Base-by-base conservation (phyloP, 2,888 invertebrate genomes). In the Nebria brevicollis region DNA sequence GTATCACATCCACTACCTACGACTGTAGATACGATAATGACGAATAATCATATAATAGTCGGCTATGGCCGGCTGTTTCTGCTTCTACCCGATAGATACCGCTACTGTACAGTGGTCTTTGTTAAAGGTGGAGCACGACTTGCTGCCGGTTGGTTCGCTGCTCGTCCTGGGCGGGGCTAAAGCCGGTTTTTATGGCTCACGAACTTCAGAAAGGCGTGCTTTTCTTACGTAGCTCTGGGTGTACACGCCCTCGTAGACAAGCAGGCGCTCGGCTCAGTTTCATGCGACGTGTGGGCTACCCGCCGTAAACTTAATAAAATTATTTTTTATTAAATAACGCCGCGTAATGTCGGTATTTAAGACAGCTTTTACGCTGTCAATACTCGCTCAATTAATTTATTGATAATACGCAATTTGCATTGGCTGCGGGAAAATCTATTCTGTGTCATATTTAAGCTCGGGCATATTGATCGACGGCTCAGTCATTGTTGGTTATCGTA, bases 31-130 rank as follows among this genome's bases (percentile, higher is more conserved):
- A 89, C 89, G 89, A 89, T 89, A 89, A 89, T 89, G 89, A 89
- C 89, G 89, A 88, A 89, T 89, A 89, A 89, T 89, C 89, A 89
- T 89, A 89, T 89, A 89, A 89, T 89, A 89, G 89, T 88, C 84
- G 87, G 88, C 88, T 89, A 86, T 86, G 86, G 87, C 83, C 82
- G 84, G 84, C 84, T 86, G 87, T 89, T 89, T 89, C 86, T 84
- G 82, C 86, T 86, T 86, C 85, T 86, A 85, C 83, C 88, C 88
- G 88, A 84, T 85, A 89, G 89, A 86, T 88, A 84, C 85, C 88
- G 89, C 88, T 88, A 89, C 86, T 86, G 86, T 87, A 85, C 89
- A 87, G 88, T 86, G 88, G 82, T 82, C 82, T 84, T 78, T 83
- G 64, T 64, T 11, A 54, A 11, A 77, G 83, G 84, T 84, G 83